These are phyloP conservation scores for Archivesica marissinica DNA, from an alignment of 1,140 invertebrate genomes.

Conservation along the genomic window DNA sequence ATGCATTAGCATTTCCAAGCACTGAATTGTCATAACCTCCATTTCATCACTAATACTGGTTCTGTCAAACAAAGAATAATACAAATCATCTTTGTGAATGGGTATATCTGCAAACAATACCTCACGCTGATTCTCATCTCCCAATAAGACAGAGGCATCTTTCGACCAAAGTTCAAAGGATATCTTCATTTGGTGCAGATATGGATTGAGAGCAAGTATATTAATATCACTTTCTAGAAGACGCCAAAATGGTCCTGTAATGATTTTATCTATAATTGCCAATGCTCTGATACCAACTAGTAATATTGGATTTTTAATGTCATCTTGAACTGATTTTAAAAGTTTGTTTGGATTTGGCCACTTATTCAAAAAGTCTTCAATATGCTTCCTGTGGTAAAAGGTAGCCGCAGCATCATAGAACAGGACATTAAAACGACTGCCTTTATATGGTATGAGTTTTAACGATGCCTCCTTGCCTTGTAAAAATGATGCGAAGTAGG, in stretches of 20 bases:
- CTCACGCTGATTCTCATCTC: too few relatives aligned
- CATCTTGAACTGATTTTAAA: background rate
- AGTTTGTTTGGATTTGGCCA: conserved; percentile 8
- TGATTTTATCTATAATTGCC: conserved; percentile 12
- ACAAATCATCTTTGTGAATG: too few relatives aligned
- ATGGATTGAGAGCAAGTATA: background rate
- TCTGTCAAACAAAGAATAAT: too few relatives aligned
- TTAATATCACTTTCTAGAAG: background rate
- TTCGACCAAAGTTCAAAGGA: background rate
- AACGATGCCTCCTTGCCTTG: conserved; percentile 9
- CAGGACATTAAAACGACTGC: conserved; percentile 54
- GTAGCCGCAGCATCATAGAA: conserved; percentile 9
- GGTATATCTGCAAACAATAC: too few relatives aligned
- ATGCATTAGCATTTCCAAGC: too few relatives aligned
- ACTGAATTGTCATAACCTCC: too few relatives aligned
- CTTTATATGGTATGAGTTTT: conserved; percentile 42
- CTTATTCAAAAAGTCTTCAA: background rate
- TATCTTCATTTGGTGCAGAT: background rate
- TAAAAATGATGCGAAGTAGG: conserved; percentile 25
- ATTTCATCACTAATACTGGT: too few relatives aligned
- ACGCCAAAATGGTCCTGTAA: conserved; percentile 5
- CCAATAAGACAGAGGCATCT: background rate
- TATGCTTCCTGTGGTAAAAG: background rate
- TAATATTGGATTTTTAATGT: background rate
- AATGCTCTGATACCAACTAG: background rate